Evolutionary conservation across 2,888 invertebrate genomes (phyloP), one percentile per base, ranked within the genome.

Genomic region (Xestia ashworthii): DNA sequence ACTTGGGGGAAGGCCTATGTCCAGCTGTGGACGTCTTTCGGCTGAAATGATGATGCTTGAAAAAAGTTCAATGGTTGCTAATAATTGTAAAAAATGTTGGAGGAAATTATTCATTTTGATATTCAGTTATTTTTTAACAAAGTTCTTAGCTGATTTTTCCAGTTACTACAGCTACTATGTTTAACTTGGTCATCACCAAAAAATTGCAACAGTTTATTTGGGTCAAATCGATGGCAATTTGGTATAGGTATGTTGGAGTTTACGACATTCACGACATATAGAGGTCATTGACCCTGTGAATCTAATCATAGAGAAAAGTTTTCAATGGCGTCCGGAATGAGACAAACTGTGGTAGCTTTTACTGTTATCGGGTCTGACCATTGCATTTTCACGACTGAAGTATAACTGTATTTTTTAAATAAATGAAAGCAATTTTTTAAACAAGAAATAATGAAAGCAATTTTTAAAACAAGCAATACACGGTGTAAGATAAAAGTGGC

Each of bases 261-360:
- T 38, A 66, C n/a, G 48, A 41, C 8, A 55, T 80, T 46, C n/a
- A n/a, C n/a, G n/a, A n/a, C 62, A 44, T 82, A 67, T 58, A 62
- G 41, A 46, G 76, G 66, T 80, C 25, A 58, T 67, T 71, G 48
- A 50, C 70, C 67, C 55, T 64, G 46, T 76, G 71, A 82, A 80
- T 82, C 60, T 76, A 80, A 82, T 82, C 76, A 82, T 82, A 76
- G 53, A 41, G 19, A 60, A 25, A 81, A 71, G 76, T 32, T 74
- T 58, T 66, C 76, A 41, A 69, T 68, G 32, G 14, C 16, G 16
- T 55, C 46, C 48, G 70, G 32, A 32, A 69, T 74, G 38, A 22
- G 22, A 41, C 14, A 38, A 67, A 69, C 53, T 41, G 22, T 25
- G 66, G 60, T 60, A 16, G 53, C n/a, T 11, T 41, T 70, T 71